phyloP scores from a whole-genome alignment of 1,140 invertebrate genomes.

The Drosophila sp. region DNA sequence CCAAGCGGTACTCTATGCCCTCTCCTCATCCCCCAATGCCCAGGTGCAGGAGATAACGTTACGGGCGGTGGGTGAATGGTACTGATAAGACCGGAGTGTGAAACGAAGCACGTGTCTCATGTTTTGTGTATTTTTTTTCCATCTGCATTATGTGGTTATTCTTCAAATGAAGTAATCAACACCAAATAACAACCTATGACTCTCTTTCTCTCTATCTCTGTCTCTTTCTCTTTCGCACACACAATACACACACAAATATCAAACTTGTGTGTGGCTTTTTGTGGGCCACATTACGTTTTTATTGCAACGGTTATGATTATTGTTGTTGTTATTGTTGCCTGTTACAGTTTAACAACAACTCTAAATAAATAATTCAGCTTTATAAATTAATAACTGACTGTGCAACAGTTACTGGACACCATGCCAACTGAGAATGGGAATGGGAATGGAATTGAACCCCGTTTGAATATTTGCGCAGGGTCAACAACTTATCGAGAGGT shows the following conservation, averaged over 20 bases:
- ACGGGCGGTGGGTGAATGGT: slow-evolving; percentile 80
- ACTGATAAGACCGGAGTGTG: slow-evolving; percentile 48
- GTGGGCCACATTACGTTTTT: slow-evolving; percentile 51
- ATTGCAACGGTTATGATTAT: slow-evolving; percentile 66
- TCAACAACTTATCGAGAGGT: slow-evolving; percentile 28
- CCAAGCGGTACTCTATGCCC: slow-evolving; percentile 86
- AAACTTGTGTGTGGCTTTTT: slow-evolving; percentile 20
- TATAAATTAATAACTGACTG: slow-evolving; percentile 47
- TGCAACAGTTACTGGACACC: slow-evolving; percentile 20
- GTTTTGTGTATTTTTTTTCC: background rate
- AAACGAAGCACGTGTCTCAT: slow-evolving; percentile 6
- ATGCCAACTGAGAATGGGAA: background rate
- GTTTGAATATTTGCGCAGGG: slow-evolving; percentile 15
- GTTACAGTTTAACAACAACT: slow-evolving; percentile 42
- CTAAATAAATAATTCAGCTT: slow-evolving; percentile 74
- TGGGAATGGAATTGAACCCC: background rate
- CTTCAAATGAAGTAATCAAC: slow-evolving; percentile 55
- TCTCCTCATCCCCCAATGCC: slow-evolving; percentile 87
- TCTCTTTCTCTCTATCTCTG: slow-evolving; percentile 9
- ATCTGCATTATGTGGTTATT: slow-evolving; percentile 17
- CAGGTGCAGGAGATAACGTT: slow-evolving; percentile 86
- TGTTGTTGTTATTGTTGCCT: slow-evolving; percentile 27
- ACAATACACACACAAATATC: background rate
- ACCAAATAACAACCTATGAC: slow-evolving; percentile 65
- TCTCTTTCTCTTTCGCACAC: background rate